phyloP scores from a whole-genome alignment of 2,888 invertebrate species.

The Junonia oenone region DNA sequence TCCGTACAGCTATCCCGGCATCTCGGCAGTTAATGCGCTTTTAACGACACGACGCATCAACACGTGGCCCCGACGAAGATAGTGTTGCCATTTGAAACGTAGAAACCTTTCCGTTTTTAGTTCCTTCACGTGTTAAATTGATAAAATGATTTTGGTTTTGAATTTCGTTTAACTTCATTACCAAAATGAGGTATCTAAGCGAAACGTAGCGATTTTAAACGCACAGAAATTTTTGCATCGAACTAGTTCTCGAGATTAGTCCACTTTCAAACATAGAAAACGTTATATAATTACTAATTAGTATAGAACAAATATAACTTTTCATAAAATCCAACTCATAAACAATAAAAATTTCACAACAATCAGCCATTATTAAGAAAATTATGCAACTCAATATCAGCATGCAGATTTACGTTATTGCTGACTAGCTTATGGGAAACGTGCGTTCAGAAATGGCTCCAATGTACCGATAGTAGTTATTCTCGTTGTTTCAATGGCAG shows the following conservation, averaged over 20 bases:
- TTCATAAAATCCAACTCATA: no score
- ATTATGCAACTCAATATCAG: neutral
- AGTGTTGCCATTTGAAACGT: constrained; percentile 1
- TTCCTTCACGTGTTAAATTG: neutral
- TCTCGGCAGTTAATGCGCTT: constrained; percentile 47
- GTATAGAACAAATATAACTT: no score
- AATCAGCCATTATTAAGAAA: neutral
- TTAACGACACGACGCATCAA: constrained; percentile 36
- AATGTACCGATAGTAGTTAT: constrained; percentile 3
- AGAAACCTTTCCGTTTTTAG: neutral
- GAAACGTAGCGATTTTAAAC: no score
- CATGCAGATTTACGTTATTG: neutral
- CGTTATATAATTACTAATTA: no score
- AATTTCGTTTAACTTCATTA: no score
- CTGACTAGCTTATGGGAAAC: neutral
- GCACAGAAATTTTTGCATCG: no score
- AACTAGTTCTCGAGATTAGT: no score
- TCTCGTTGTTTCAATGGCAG: constrained; percentile 11
- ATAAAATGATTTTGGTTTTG: no score
- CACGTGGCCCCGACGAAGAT: constrained; percentile 26
- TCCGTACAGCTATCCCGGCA: neutral
- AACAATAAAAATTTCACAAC: no score
- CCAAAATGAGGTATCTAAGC: no score
- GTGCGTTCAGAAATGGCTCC: neutral
- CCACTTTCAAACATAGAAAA: no score